Conservation (phyloP, 2,113 vertebrate genomes). For the Tychaedon coryphoeus region DNA sequence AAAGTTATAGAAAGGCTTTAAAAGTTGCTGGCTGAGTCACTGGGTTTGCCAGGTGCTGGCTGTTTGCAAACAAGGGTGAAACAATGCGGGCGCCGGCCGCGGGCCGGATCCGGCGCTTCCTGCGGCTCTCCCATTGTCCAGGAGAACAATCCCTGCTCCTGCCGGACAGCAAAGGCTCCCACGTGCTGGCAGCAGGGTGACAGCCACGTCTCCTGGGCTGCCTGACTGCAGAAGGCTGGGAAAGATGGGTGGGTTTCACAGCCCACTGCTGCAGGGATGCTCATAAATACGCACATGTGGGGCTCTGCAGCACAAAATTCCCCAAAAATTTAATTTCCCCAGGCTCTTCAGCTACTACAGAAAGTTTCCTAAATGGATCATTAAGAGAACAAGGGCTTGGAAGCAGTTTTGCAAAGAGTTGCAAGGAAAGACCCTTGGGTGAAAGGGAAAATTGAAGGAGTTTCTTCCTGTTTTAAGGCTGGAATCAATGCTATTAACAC, state of each 20-base stretch:
- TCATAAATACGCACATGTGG: accelerated
- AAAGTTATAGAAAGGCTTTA: background rate
- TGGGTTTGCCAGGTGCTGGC: constrained; percentile 24
- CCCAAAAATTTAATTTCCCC: background rate
- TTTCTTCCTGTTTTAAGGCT: constrained; percentile 32
- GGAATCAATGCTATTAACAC: constrained; percentile 53
- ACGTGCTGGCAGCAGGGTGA: background rate
- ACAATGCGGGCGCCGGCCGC: background rate
- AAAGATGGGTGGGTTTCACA: background rate
- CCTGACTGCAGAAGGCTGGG: accelerated
- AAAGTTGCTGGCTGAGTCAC: background rate
- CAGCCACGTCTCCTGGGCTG: background rate
- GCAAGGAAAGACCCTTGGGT: constrained; percentile 5
- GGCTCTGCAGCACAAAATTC: background rate
- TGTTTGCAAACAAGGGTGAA: background rate
- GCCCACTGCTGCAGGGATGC: accelerated
- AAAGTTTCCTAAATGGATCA: background rate
- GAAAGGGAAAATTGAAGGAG: background rate
- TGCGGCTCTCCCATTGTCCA: background rate
- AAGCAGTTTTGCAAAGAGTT: constrained; percentile 55
- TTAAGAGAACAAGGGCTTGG: background rate
- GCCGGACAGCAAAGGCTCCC: background rate
- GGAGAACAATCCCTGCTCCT: constrained; percentile 32
- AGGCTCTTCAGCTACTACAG: background rate
- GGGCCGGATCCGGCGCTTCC: constrained; percentile 13